Evolutionary conservation across 1,140 invertebrate species (phyloP), one percentile per base, ranked within the genome.

Genomic region (Drosophila rufa): DNA sequence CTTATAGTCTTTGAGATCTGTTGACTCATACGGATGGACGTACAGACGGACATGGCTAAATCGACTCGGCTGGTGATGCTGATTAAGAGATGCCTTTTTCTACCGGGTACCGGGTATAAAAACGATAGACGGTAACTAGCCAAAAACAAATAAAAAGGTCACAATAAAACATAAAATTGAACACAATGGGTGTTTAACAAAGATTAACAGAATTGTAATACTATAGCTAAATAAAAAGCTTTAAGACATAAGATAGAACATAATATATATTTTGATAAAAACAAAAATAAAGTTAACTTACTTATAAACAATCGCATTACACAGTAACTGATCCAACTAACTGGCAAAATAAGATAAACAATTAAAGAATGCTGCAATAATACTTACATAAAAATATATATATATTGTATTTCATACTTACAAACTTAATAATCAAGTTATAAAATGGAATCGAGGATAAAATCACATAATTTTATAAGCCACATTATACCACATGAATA

Each of bases 141-240:
- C 33, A 12, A 61, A 46, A 12, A 48, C n/a, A 42, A 59, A 77
- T 33, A 43, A 38, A 50, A 42, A 38, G 50, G 50, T 36, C 30
- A 19, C 3, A 36, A 53, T 19, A 53, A 46, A 53, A 53, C 30
- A 36, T 15, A 22, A 22, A 55, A 55, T 55, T 33, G 25, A 53
- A 75, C 48, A 27, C 22, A 47, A n/a, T 46, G 19, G 22, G 33
- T 46, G 46, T 40, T 60, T 36, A 45, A 65, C 47, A 27, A 30
- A 69, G 66, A 65, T 78, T 64, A 62, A 83, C 59, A 79, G 55
- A 86, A 66, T 82, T 79, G 70, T 89, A 89, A 80, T 70, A 70
- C 85, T 89, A 80, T 79, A 87, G 89, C 84, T 89, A 87, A 89
- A 89, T 89, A 87, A 74, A 87, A 87, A 87, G 84, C 84, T 87